Conservation (phyloP, 2,888 invertebrate species). For the Lampropteryx suffumata region DNA sequence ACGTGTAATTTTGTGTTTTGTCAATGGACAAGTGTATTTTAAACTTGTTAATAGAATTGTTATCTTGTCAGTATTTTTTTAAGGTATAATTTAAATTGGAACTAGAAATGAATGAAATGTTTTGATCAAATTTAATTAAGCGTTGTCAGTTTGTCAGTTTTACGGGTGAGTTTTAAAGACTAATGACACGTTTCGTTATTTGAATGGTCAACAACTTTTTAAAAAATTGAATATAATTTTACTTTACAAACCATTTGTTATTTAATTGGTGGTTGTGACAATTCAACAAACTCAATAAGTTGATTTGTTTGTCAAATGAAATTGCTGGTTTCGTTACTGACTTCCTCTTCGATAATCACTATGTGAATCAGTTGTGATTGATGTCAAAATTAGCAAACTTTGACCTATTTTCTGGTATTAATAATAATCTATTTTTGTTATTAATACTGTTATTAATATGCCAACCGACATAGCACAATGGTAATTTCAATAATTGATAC, state of each 20-base stretch:
- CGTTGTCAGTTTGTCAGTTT: constrained; percentile 51
- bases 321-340: constrained; percentile 28
- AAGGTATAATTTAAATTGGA: constrained; percentile 14
- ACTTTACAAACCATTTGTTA: constrained; percentile 27
- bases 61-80: background rate
- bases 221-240: constrained; percentile 35
- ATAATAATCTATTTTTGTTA: background rate
- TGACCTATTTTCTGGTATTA: constrained; percentile 14
- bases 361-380: constrained; percentile 23
- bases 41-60: background rate
- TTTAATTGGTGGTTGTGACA: constrained; percentile 36
- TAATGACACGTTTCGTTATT: constrained; percentile 54
- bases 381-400: constrained; percentile 27
- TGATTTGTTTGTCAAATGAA: constrained; percentile 31
- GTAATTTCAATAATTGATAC: too few species aligned
- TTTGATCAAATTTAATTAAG: constrained; percentile 60
- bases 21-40: constrained; percentile 1
- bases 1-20: constrained; percentile 25
- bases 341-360: constrained; percentile 26
- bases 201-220: constrained; percentile 44
- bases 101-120: constrained; percentile 46
- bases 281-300: constrained; percentile 19
- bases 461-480: too few species aligned
- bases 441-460: background rate
- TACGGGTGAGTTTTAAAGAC: constrained; percentile 43